Conservation (phyloP, 2,113 vertebrate genomes). For the Albula glossodonta region DNA sequence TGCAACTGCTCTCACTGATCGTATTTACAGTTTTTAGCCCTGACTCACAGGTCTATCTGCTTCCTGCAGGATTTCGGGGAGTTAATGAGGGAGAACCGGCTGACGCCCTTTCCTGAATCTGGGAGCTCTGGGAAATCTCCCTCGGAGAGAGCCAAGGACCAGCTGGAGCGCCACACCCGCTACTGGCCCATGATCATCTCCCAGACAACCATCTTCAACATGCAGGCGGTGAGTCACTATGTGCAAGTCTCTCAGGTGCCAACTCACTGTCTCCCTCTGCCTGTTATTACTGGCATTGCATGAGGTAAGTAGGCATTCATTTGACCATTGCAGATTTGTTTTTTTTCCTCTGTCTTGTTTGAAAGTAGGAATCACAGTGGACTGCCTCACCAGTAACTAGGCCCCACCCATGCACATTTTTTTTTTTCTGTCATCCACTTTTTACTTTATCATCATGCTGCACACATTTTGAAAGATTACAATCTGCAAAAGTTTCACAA, state of each 20-base stretch:
- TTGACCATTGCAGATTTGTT: too few species aligned
- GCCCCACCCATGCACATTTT: too few species aligned
- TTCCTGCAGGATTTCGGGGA: slow-evolving; percentile 94
- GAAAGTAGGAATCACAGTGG: too few species aligned
- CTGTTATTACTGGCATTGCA: not conserved
- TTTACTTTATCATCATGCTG: too few species aligned
- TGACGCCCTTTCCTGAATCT: slow-evolving; percentile 87
- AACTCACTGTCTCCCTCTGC: not conserved
- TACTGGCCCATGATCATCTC: slow-evolving; percentile 99
- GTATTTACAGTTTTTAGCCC: too few species aligned
- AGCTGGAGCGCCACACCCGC: slow-evolving; percentile 93
- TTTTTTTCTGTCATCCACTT: too few species aligned
- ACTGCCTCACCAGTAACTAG: too few species aligned
- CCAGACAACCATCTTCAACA: slow-evolving; percentile 98
- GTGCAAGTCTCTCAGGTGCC: not conserved
- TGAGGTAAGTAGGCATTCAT: too few species aligned
- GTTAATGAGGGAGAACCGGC: slow-evolving; percentile 98
- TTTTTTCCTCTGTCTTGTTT: too few species aligned
- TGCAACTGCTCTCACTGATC: not conserved
- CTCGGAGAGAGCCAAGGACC: slow-evolving; percentile 86
- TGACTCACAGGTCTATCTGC: not conserved
- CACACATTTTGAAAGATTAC: too few species aligned
- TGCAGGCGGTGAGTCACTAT: slow-evolving; percentile 87
- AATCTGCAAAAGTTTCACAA: too few species aligned
- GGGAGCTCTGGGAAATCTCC: slow-evolving; percentile 83